Conservation (phyloP, 2,113 vertebrate genomes). For the Cardinalis cardinalis region DNA sequence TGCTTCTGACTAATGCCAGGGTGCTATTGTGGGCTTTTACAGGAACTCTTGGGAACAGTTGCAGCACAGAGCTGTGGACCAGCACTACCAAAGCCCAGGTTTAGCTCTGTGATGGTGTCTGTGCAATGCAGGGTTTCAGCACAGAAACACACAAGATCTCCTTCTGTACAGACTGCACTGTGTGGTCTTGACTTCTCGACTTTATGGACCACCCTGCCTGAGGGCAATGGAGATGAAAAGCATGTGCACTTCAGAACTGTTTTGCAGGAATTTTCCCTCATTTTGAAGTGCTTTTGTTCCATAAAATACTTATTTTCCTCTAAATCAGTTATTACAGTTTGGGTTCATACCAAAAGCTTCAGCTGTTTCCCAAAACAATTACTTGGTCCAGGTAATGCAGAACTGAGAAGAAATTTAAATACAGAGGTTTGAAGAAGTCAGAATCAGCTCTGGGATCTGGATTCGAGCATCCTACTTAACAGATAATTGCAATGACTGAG, state of each 20-base stretch:
- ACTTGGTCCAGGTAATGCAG: neutral
- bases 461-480: neutral
- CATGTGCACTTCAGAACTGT: neutral
- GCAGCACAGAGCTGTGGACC: neutral
- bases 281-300: neutral
- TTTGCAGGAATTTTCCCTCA: neutral
- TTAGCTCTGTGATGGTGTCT: neutral
- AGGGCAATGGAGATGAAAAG: slow-evolving; percentile 2
- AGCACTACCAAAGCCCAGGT: neutral
- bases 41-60: neutral
- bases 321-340: neutral
- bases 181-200: neutral
- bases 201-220: slow-evolving; percentile 3
- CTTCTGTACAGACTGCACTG: neutral
- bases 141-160: neutral
- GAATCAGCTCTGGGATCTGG: neutral
- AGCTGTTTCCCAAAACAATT: neutral
- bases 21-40: slow-evolving; percentile 19
- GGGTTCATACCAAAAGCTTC: neutral
- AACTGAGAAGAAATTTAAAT: neutral
- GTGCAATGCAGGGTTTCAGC: neutral
- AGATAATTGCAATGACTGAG: slow-evolving; percentile 30
- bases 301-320: neutral
- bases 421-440: neutral
- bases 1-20: slow-evolving; percentile 41